A percentile compares a stretch with the other conserved stretches of the same genome.
These are phyloP conservation scores for Coluber constrictor DNA, from an alignment of 2,797 vertebrate species.

Conservation along the genomic window DNA sequence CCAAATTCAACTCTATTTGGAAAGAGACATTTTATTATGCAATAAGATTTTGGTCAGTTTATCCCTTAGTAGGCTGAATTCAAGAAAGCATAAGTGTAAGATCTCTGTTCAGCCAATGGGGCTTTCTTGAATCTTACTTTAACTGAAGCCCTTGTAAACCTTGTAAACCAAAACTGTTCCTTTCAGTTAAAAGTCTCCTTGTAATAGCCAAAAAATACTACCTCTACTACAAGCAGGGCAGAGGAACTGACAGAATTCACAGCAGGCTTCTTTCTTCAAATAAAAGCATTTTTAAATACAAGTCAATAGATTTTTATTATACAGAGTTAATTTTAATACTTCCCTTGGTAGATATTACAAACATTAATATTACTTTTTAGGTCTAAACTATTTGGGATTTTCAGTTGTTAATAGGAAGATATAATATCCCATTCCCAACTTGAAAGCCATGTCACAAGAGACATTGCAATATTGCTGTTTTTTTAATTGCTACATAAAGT, in stretches of 20 bases:
- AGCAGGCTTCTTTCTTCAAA: neutral
- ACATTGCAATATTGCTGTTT: neutral
- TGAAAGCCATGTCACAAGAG: neutral
- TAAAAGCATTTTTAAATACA: neutral
- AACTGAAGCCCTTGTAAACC: neutral
- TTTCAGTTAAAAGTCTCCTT: neutral
- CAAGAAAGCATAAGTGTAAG: neutral
- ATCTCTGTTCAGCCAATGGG: neutral
- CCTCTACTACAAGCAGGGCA: neutral
- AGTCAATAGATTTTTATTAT: neutral
- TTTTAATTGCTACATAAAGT: neutral
- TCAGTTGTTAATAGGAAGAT: neutral
- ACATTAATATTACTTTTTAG: neutral
- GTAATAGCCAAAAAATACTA: neutral
- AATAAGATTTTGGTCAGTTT: neutral
- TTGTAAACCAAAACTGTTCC: neutral
- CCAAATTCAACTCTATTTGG: neutral
- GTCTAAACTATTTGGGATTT: neutral
- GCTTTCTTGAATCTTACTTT: neutral
- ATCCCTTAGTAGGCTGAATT: neutral
- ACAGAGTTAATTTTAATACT: neutral
- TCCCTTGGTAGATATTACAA: neutral
- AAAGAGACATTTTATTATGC: slow-evolving; percentile 3
- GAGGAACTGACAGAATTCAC: neutral
- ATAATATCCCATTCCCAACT: neutral